Percentiles rank a stretch among this genome's conserved stretches.
These are phyloP conservation scores for Aphidoletes aphidimyza DNA, from an alignment of 2,888 invertebrate genomes.

Conservation along the genomic window DNA sequence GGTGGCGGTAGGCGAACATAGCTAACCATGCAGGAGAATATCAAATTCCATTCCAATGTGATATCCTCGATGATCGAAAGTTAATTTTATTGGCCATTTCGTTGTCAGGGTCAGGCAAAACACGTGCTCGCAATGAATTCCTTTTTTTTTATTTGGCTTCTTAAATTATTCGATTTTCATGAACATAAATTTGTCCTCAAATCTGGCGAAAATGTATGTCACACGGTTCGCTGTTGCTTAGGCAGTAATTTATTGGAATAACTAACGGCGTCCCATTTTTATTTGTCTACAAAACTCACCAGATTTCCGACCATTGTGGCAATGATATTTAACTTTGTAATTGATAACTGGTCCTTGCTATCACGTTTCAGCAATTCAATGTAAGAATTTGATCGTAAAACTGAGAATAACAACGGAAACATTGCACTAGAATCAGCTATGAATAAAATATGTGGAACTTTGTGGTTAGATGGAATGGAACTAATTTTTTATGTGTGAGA, in stretches of 20 bases:
- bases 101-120: background rate
- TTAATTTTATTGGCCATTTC: slow-evolving; percentile 42
- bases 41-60: background rate
- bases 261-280: background rate
- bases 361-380: too few relatives aligned
- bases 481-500: too few relatives aligned
- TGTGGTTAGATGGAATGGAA: too few relatives aligned
- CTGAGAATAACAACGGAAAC: too few relatives aligned
- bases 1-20: background rate
- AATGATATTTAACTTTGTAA: too few relatives aligned
- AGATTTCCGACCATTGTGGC: too few relatives aligned
- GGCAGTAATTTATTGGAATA: background rate
- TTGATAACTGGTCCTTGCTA: too few relatives aligned
- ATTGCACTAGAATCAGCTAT: too few relatives aligned
- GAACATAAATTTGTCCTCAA: slow-evolving; percentile 2
- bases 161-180: slow-evolving; percentile 20
- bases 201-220: background rate
- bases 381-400: too few relatives aligned
- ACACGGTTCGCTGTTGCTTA: background rate
- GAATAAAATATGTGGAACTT: too few relatives aligned
- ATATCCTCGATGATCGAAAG: background rate
- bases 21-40: background rate
- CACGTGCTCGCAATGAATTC: background rate
- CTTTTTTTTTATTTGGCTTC: background rate
- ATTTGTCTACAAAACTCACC: background rate